phyloP scores from a whole-genome alignment of 2,797 vertebrate genomes.

The Sciurus carolinensis region DNA sequence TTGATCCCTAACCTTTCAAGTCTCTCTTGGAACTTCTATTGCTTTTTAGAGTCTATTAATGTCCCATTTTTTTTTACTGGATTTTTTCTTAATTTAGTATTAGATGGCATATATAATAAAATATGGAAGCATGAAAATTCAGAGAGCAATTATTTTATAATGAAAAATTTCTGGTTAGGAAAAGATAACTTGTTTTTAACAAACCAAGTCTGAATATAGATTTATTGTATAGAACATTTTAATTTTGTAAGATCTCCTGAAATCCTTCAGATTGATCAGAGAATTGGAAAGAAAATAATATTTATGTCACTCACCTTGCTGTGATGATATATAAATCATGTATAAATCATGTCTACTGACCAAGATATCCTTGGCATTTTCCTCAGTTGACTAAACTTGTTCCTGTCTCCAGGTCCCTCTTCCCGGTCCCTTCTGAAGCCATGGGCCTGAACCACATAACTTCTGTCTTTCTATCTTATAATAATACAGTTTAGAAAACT shows the following conservation, averaged over 20 bases:
- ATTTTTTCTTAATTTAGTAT: constrained; percentile 62
- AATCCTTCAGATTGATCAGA: background rate
- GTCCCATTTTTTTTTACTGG: background rate
- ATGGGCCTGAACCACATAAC: background rate
- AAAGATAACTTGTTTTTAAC: background rate
- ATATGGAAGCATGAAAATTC: background rate
- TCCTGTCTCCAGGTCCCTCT: too few species aligned
- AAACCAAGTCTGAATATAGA: background rate
- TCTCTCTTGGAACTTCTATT: constrained; percentile 69
- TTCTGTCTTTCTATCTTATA: background rate
- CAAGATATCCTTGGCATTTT: background rate
- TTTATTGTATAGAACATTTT: background rate
- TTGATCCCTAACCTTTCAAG: constrained; percentile 79
- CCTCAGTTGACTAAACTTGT: background rate
- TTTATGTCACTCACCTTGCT: background rate
- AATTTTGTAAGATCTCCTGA: background rate
- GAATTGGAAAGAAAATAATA: background rate
- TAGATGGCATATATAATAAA: background rate
- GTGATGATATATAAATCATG: background rate
- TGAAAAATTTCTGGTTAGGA: constrained; percentile 4
- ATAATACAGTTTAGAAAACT: background rate
- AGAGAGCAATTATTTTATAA: constrained; percentile 5
- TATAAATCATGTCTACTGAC: background rate
- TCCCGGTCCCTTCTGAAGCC: rapidly evolving
- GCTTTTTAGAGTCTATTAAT: constrained; percentile 70